Evolutionary conservation across 2,113 vertebrate species (phyloP).

Genomic region (Copsychus sechellarum): DNA sequence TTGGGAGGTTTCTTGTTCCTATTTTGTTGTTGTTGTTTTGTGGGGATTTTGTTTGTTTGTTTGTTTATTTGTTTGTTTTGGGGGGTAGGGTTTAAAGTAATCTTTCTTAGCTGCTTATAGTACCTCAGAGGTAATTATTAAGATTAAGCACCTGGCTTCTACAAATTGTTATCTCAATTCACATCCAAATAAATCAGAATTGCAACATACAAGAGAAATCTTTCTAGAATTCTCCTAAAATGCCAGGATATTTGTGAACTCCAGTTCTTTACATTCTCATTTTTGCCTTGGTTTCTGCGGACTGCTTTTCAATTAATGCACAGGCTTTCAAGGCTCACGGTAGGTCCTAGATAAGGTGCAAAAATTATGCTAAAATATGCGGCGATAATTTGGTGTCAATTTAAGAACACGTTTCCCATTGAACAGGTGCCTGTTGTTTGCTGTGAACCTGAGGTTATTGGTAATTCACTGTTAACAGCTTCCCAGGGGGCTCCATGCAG

Average conservation of each 20-base stretch:
- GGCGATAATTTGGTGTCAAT: constrained; percentile 27
- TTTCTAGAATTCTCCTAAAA: neutral
- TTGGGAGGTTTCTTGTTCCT: rapidly evolving
- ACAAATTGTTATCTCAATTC: neutral
- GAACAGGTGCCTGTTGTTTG: constrained; percentile 24
- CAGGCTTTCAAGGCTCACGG: neutral
- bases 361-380: constrained; percentile 1
- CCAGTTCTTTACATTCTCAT: neutral
- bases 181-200: neutral
- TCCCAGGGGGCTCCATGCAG: neutral
- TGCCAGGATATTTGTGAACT: neutral
- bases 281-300: neutral
- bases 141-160: neutral
- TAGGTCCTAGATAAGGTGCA: neutral
- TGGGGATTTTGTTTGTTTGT: neutral
- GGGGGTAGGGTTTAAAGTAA: neutral
- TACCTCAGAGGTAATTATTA: neutral
- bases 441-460: neutral
- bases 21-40: neutral
- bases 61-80: neutral
- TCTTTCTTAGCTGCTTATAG: neutral
- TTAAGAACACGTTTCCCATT: neutral
- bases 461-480: neutral
- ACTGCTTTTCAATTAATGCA: neutral
- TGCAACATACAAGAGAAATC: neutral